These are phyloP conservation scores for Acomys russatus DNA, from an alignment of 2,797 vertebrate species.

Conservation along the genomic window DNA sequence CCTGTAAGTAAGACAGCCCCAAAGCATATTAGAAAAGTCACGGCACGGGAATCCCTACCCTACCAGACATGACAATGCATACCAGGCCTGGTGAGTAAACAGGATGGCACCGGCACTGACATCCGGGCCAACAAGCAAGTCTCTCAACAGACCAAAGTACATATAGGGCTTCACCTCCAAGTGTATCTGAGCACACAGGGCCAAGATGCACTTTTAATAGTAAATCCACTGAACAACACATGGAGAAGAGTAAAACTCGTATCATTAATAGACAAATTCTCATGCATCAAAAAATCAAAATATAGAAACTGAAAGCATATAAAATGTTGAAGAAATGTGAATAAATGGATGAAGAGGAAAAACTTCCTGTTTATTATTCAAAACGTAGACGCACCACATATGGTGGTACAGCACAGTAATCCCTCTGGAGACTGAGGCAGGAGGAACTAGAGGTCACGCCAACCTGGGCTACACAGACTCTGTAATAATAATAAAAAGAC, in stretches of 20 bases:
- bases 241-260: background rate
- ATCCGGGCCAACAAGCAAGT: background rate
- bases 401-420: no score
- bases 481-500: background rate
- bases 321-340: background rate
- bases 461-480: background rate
- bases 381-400: background rate
- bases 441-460: background rate
- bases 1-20: slow-evolving; percentile 49
- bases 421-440: no score
- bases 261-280: slow-evolving; percentile 25
- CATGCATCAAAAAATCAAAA: slow-evolving; percentile 16
- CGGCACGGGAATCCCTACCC: background rate
- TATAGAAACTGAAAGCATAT: slow-evolving; percentile 19
- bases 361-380: background rate
- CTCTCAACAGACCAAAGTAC: background rate
- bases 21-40: background rate
- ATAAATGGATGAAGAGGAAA: background rate
- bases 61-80: background rate
- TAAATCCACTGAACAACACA: slow-evolving; percentile 1
- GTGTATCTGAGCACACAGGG: background rate
- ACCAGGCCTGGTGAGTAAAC: background rate
- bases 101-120: background rate
- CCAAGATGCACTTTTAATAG: slow-evolving; percentile 12
- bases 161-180: background rate